phyloP scores from a whole-genome alignment of 2,113 vertebrate species.

The Podarcis raffonei region DNA sequence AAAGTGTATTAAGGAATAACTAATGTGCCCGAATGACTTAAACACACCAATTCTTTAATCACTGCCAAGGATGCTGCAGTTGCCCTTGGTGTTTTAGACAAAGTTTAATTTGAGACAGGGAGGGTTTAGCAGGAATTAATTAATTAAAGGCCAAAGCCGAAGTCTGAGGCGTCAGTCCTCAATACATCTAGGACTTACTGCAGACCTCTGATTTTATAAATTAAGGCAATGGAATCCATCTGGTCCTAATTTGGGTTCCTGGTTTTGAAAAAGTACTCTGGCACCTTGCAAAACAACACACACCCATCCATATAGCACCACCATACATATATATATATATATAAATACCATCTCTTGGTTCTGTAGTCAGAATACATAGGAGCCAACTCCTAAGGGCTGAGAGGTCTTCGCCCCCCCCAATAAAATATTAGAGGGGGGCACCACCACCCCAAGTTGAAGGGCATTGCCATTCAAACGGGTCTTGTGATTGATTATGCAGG shows the following conservation, averaged over 20 bases:
- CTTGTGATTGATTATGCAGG: too few species aligned
- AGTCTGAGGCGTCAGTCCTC: background rate
- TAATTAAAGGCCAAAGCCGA: background rate
- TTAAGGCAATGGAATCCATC: background rate
- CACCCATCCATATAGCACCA: background rate
- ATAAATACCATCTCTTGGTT: too few species aligned
- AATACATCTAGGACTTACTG: background rate
- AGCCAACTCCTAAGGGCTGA: too few species aligned
- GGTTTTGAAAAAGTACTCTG: background rate
- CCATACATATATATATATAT: too few species aligned
- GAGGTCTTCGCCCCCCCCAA: too few species aligned
- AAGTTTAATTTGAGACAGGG: background rate
- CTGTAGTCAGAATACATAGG: too few species aligned
- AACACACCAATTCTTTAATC: background rate
- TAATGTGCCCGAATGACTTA: background rate
- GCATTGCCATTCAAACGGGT: too few species aligned
- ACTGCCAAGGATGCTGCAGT: background rate
- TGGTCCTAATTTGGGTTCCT: background rate
- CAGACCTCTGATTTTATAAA: background rate
- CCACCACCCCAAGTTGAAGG: background rate
- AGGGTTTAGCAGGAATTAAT: background rate
- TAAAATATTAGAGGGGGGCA: too few species aligned
- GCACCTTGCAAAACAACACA: background rate
- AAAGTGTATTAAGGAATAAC: background rate
- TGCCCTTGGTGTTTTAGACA: background rate